Percentiles rank a stretch among this genome's conserved stretches.
These are phyloP conservation scores for Dolichoris vasculosae DNA, from an alignment of 1,140 invertebrate genomes.

Conservation along the genomic window DNA sequence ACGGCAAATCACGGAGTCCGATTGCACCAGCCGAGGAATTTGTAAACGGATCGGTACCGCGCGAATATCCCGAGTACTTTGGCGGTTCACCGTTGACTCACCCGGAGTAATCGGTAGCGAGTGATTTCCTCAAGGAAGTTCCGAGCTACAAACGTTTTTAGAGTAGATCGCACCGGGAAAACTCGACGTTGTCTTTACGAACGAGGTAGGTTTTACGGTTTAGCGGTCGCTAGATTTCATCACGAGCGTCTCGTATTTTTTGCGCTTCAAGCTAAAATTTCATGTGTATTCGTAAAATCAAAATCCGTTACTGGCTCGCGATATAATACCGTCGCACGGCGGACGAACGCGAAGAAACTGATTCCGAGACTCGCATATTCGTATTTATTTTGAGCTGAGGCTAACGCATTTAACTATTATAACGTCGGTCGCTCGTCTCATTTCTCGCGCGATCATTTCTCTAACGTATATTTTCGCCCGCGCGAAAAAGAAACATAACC, in stretches of 20 bases:
- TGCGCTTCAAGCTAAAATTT: not conserved
- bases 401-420: too few species aligned
- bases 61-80: not conserved
- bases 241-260: too few species aligned
- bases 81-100: too few species aligned
- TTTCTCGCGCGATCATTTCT: too few species aligned
- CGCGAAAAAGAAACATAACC: too few species aligned
- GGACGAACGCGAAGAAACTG: not conserved
- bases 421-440: not conserved
- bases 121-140: not conserved
- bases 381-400: not conserved
- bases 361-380: not conserved
- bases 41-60: not conserved
- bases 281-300: not conserved
- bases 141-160: not conserved
- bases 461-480: too few species aligned
- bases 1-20: not conserved
- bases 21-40: not conserved
- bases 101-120: not conserved
- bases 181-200: too few species aligned
- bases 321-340: not conserved
- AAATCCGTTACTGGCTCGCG: too few species aligned
- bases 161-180: not conserved
- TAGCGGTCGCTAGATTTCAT: too few species aligned
- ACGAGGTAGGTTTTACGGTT: too few species aligned